These are phyloP conservation scores for Saccopteryx bilineata DNA, from an alignment of 2,113 vertebrate species.

Conservation along the genomic window DNA sequence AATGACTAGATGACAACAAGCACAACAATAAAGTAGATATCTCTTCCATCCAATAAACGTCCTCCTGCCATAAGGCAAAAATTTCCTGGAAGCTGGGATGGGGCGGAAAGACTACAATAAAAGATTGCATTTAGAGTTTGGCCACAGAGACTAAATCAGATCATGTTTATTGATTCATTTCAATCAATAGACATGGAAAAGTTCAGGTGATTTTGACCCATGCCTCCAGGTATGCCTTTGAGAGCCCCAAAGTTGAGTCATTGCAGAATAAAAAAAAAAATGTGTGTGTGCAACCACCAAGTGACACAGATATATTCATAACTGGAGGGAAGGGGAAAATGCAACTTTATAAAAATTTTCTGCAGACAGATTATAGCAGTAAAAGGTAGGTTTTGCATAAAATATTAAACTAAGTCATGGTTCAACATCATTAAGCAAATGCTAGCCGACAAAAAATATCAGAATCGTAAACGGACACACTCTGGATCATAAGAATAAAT, in stretches of 20 bases:
- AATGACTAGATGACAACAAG: neutral
- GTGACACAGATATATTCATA: neutral
- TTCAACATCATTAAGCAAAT: slow-evolving; percentile 24
- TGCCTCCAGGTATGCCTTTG: slow-evolving; percentile 67
- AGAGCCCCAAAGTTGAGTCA: slow-evolving; percentile 46
- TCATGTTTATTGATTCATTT: slow-evolving; percentile 79
- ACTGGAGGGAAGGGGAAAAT: neutral
- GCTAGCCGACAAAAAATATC: neutral
- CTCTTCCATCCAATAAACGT: neutral
- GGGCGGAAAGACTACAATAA: slow-evolving; percentile 48
- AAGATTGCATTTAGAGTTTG: slow-evolving; percentile 59
- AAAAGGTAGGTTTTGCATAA: neutral
- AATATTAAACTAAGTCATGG: neutral
- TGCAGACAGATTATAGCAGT: neutral
- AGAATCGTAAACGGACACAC: neutral
- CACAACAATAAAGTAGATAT: neutral
- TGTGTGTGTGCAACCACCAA: neutral
- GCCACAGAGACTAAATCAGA: slow-evolving; percentile 64
- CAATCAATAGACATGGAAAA: slow-evolving; percentile 75
- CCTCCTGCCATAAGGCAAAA: neutral
- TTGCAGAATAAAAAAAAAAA: neutral
- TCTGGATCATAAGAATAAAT: neutral
- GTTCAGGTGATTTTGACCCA: slow-evolving; percentile 71
- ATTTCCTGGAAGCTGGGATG: slow-evolving; percentile 10
- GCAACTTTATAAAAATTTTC: neutral